Conservation (phyloP, 2,113 vertebrate genomes). For the Lepidothrix coronata region DNA sequence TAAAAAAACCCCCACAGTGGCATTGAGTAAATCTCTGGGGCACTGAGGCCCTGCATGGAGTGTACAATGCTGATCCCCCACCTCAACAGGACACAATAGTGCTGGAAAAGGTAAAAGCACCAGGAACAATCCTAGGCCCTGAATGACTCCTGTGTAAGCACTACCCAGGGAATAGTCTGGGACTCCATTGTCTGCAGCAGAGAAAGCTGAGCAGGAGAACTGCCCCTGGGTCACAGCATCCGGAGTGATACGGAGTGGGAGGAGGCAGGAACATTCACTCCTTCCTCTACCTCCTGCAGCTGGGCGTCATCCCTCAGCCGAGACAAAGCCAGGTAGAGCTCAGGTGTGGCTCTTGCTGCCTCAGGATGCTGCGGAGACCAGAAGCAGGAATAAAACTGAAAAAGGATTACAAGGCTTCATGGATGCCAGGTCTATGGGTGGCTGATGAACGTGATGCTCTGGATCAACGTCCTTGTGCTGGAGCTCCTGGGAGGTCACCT, state of each 20-base stretch:
- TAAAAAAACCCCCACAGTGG: neutral
- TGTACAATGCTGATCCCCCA: neutral
- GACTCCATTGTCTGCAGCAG: neutral
- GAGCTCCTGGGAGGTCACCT: neutral
- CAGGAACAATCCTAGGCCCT: neutral
- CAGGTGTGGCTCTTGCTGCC: neutral
- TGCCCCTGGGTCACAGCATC: neutral
- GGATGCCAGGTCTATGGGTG: too few species aligned
- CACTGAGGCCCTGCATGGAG: neutral
- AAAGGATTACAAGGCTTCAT: rapidly evolving
- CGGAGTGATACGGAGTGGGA: rapidly evolving
- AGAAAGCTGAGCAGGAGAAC: neutral
- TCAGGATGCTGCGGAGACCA: neutral
- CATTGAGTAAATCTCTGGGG: neutral
- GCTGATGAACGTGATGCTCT: neutral
- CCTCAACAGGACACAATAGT: neutral
- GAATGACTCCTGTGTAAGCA: neutral
- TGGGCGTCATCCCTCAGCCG: neutral
- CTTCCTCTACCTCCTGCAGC: neutral
- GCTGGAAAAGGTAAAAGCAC: conserved; percentile 21
- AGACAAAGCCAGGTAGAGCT: neutral
- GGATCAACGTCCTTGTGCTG: rapidly evolving
- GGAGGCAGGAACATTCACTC: neutral
- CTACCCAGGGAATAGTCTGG: neutral
- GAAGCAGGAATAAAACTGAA: neutral